Evolutionary conservation across 2,113 vertebrate genomes (phyloP), one percentile per base, ranked within the genome.

Genomic region (Micronisus gabar): DNA sequence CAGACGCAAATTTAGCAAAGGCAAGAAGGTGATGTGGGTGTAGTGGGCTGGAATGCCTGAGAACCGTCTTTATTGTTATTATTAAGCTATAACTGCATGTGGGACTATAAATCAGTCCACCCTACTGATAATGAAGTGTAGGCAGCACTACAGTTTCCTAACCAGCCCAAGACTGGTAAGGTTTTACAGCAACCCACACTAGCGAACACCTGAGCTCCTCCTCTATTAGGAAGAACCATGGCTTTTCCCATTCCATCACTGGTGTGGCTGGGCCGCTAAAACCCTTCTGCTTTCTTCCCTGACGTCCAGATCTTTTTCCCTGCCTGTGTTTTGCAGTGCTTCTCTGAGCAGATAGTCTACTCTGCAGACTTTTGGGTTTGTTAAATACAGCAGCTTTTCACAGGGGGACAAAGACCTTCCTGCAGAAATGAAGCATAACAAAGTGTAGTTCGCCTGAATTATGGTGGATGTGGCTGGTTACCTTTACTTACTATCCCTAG

Each of bases 1-100:
- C 88, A 97, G 83, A 81, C 75, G 52, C 43, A 87, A 75, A 93
- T 83, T 92, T 74, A 85, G 76, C 53, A 68, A 71, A 93, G 76
- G 55, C 72, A 92, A 78, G 75, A 81, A 52, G 45, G 73, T 81
- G 53, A 65, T 61, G 66, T 59, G 65, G 72, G 50, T 76, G 81
- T 81, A 87, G 70, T 7, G 3, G 56, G 67, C 52, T 89, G 73
- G 76, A 84, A 75, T 72, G 83, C 76, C 73, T 8, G 6, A 94
- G 79, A 96, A 91, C 63, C 2, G 1, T 48, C 40, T 48, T 93
- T 71, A 89, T 41, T 66, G 52, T 93, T 94, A 83, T 66, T 53
- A 95, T 95, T 56, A 91, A 93, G 68, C 62, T 56, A 6, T 83
- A 82, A 91, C 71, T 68, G 81, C 43, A 68, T 29, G 62, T 55